Conservation (phyloP, 2,113 vertebrate species). For the Irena cyanogastra region DNA sequence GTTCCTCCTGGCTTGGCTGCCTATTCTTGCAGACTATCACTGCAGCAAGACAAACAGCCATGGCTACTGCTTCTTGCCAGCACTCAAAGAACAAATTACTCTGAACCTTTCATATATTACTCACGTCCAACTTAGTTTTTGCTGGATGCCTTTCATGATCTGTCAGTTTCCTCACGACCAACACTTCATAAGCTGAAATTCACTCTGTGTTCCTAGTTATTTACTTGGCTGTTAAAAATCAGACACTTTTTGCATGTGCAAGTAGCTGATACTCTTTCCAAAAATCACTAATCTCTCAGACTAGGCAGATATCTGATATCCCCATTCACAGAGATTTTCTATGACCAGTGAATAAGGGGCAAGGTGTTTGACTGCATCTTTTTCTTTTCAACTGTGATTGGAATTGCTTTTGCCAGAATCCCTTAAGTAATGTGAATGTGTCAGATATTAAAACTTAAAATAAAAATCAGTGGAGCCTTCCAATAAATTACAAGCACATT, state of each 20-base stretch:
- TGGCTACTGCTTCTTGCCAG: neutral
- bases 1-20: neutral
- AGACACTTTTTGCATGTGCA: neutral
- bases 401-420: neutral
- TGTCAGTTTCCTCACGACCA: neutral
- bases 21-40: neutral
- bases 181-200: neutral
- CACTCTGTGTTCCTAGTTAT: neutral
- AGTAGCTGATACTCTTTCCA: neutral
- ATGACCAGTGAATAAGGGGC: neutral
- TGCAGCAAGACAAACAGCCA: neutral
- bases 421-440: neutral
- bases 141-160: neutral
- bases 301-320: neutral
- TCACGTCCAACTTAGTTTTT: neutral
- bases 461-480: slow-evolving; percentile 29
- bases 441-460: slow-evolving; percentile 1
- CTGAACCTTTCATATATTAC: neutral
- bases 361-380: neutral
- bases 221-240: neutral
- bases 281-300: neutral
- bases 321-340: neutral
- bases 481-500: slow-evolving; percentile 4
- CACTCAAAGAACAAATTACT: neutral
- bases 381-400: neutral